Base-by-base conservation (phyloP, 2,888 invertebrate species). In the Cheilosia pagana region DNA sequence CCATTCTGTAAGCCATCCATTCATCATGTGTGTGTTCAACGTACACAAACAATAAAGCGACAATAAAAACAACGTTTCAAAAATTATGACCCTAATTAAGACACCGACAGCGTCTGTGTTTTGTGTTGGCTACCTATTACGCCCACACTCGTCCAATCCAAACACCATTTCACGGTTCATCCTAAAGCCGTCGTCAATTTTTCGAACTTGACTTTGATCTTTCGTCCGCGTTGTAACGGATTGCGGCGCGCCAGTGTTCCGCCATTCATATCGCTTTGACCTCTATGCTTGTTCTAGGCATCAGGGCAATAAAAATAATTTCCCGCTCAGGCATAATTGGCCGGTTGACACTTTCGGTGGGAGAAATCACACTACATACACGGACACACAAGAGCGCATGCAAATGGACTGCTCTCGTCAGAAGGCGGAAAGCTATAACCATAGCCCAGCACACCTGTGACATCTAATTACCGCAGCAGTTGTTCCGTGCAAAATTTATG, bases 191-290 rank as follows among this genome's bases (percentile, higher is more conserved):
- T 12, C 16, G 60, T 0, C 10, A 12, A 57, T 50, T 48, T 52
- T 83, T 70, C 79, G 83, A 85, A 85, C 83, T 85, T 85, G 83
- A 85, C 83, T 85, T 85, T 85, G 79, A 85, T 85, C 83, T 63
- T 70, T 48, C 52, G 53, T 50, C 25, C 63, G 77, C 71, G 7
- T 35, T 59, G 57, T 21, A 72, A 62, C 72, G 62, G 71, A 67
- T 78, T 52, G 68, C 50, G 60, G 53, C 31, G 21, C 31, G 21
- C 21, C 50, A 12, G 14, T 14, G 25, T 23, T 52, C 53, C 6
- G 57, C 19, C 52, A 35, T 70, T 43, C 31, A 43, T 65, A 67
- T 12, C 14, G 39, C 62, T 52, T 16, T 68, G 72, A 77, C 82
- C 72, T 78, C 67, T 62, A 10, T 67, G 14, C 7, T 59, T 63